phyloP scores from a whole-genome alignment of 2,113 vertebrate genomes.

The Pseudopipra pipra region DNA sequence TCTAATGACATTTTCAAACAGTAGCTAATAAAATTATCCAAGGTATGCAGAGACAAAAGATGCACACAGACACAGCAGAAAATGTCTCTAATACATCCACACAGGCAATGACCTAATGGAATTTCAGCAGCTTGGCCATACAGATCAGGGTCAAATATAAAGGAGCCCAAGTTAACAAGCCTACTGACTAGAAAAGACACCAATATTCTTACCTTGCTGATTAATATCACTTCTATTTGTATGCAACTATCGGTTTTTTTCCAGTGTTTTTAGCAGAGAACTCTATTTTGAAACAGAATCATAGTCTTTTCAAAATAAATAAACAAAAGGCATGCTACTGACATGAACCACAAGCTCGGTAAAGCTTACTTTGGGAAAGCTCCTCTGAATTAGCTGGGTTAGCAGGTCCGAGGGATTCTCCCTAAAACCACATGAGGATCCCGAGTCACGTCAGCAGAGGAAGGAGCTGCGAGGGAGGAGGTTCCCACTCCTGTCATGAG shows the following conservation, averaged over 20 bases:
- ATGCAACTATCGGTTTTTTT: not conserved
- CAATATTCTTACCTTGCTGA: not conserved
- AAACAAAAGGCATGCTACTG: not conserved
- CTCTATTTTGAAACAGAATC: not conserved
- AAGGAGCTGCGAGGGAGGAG: not conserved
- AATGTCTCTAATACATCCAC: not conserved
- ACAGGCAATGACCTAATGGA: not conserved
- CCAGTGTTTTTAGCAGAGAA: not conserved
- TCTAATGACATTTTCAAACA: constrained; percentile 47
- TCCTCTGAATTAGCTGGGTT: not conserved
- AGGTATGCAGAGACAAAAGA: constrained; percentile 11
- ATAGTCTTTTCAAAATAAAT: not conserved
- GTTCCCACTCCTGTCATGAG: accelerated
- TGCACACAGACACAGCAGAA: not conserved
- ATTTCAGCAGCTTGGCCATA: not conserved
- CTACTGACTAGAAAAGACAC: not conserved
- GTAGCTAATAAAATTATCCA: constrained; percentile 19
- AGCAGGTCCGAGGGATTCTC: not conserved
- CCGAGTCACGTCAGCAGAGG: not conserved
- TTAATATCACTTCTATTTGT: not conserved
- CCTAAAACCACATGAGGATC: not conserved
- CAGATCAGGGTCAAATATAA: not conserved
- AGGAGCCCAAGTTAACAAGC: not conserved
- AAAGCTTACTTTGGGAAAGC: not conserved
- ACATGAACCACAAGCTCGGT: not conserved